Conservation (phyloP, 2,113 vertebrate species). For the Fregata magnificens region DNA sequence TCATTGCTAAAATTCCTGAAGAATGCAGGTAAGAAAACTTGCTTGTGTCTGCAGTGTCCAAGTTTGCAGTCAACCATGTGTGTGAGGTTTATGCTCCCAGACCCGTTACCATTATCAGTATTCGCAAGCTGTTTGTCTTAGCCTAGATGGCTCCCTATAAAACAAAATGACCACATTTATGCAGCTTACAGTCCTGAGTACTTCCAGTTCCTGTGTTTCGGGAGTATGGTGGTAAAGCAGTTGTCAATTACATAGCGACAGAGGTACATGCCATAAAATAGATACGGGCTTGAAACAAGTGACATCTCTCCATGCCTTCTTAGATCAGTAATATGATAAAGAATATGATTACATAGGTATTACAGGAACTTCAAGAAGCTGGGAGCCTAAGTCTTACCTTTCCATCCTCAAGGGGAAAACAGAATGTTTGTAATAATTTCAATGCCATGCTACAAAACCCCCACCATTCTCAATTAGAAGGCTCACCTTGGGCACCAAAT, state of each 20-base stretch:
- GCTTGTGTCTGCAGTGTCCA: neutral
- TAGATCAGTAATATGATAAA: neutral
- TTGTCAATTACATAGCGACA: neutral
- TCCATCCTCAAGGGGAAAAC: neutral
- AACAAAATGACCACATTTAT: neutral
- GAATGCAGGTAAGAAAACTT: neutral
- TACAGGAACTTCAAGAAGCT: neutral
- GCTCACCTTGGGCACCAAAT: neutral
- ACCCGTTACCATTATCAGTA: neutral
- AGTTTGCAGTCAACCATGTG: neutral
- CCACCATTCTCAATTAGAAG: neutral
- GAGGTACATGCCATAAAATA: neutral
- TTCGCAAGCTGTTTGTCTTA: neutral
- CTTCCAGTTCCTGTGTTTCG: neutral
- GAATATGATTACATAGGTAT: neutral
- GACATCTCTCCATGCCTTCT: neutral
- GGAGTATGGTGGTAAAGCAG: neutral
- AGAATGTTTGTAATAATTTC: neutral
- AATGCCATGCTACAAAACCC: neutral
- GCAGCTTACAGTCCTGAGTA: neutral
- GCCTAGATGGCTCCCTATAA: neutral
- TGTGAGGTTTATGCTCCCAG: neutral
- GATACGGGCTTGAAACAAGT: neutral
- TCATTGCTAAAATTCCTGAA: neutral
- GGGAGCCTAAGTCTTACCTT: neutral